Base-by-base conservation (phyloP, 2,797 vertebrate genomes). In the Salmo trutta region DNA sequence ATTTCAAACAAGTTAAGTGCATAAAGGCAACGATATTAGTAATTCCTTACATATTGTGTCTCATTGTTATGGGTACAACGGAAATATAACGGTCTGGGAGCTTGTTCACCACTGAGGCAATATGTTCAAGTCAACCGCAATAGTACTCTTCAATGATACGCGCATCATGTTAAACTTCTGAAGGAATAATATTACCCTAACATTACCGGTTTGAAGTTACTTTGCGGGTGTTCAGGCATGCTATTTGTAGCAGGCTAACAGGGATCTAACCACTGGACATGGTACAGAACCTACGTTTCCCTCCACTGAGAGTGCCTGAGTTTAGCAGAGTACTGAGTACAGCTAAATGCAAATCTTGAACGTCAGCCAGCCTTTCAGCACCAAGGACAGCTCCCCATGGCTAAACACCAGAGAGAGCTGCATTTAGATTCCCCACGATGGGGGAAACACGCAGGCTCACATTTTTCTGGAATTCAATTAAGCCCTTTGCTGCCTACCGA, bases 401-500 rank as follows among this genome's bases (percentile, higher is more conserved):
- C 79, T 71, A 62, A 33, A 79, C 73, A 79, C 75, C 65, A 71
- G 59, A 51, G 41, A 77, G 83, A 82, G 80, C 70, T 79, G 75
- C 59, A 73, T 81, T 79, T 70, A 79, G 80, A 81, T 85, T 84
- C 80, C 80, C 78, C 78, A 77, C 52, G 79, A 51, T 15, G 71
- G 53, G 52, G 52, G 71, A 51, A 75, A 52, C 77, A 74, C 27
- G 75, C 65, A 74, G 73, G 72, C 71, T 71, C 72, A 75, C 81
- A 81, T 74, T 82, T 85, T 86, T 88, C 82, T 80, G 80, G 85
- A 86, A 83, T 85, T 88, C 87, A 88, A 85, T 88, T 88, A 88
- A 88, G 82, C 82, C 71, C 41, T 79, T 77, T 77, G 62, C 79
- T 79, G 81, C 83, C 84, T 79, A 76, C 81, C 47, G 84, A 83